phyloP scores from a whole-genome alignment of 1,140 invertebrate species.

The Gyrodactylus bullatarudis region DNA sequence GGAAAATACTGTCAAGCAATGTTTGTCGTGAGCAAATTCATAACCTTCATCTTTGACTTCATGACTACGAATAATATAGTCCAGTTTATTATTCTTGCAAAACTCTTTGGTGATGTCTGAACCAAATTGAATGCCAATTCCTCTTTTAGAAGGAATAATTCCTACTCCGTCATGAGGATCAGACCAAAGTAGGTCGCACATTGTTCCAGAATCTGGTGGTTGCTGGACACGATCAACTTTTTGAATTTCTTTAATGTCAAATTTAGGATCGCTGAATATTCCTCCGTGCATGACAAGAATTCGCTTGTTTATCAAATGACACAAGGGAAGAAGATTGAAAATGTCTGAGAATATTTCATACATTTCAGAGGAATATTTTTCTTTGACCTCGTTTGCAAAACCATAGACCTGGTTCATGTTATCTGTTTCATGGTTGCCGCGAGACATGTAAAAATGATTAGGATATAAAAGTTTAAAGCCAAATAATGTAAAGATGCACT shows the following conservation, averaged over 20 bases:
- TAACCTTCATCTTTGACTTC: slow-evolving; percentile 90
- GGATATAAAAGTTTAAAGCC: slow-evolving; percentile 85
- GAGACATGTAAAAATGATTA: slow-evolving; percentile 77
- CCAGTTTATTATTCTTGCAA: slow-evolving; percentile 35
- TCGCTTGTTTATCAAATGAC: slow-evolving; percentile 61
- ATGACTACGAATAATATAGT: slow-evolving; percentile 75
- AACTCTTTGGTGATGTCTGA: slow-evolving; percentile 73
- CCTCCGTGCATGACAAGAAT: slow-evolving; percentile 29
- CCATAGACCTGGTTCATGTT: slow-evolving; percentile 99
- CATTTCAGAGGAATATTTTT: slow-evolving; percentile 57
- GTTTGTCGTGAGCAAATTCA: slow-evolving; percentile 56
- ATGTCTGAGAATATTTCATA: slow-evolving; percentile 84
- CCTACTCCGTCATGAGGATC: slow-evolving; percentile 64
- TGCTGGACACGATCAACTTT: slow-evolving; percentile 59
- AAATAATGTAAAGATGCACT: slow-evolving; percentile 88
- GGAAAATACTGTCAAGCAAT: slow-evolving; percentile 28
- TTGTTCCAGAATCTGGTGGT: slow-evolving; percentile 60
- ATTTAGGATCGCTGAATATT: slow-evolving; percentile 27
- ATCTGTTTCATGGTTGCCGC: slow-evolving; percentile 90
- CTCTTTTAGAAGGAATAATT: slow-evolving; percentile 58
- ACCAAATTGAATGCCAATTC: slow-evolving; percentile 88
- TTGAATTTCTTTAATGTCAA: slow-evolving; percentile 57
- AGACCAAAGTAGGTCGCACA: slow-evolving; percentile 91
- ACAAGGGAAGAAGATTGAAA: slow-evolving; percentile 78
- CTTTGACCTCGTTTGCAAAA: slow-evolving; percentile 79